phyloP scores from a whole-genome alignment of 1,140 invertebrate species.

The Trichogramma pretiosum region DNA sequence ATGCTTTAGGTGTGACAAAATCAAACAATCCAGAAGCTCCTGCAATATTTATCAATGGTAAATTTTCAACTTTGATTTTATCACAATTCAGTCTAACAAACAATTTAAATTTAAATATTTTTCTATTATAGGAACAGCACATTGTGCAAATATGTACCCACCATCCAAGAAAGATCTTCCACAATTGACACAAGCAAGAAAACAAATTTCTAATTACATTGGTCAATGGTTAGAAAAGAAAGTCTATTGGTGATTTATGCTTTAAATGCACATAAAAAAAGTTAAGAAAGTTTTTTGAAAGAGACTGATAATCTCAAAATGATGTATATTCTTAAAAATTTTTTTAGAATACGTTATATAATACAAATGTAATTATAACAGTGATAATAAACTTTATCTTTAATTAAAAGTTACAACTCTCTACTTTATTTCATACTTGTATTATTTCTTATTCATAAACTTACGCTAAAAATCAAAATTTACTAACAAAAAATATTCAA shows the following conservation, averaged over 20 bases:
- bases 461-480: no score
- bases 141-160: slow-evolving; percentile 76
- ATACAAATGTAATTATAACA: no score
- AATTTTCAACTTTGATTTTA: slow-evolving; percentile 13
- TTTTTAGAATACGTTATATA: not conserved
- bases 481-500: no score
- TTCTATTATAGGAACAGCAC: slow-evolving; percentile 59
- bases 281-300: slow-evolving; percentile 1
- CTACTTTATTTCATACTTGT: no score
- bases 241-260: not conserved
- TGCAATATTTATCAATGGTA: slow-evolving; percentile 66
- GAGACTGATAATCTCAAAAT: slow-evolving; percentile 8
- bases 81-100: slow-evolving; percentile 7
- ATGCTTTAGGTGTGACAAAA: slow-evolving; percentile 65
- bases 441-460: no score
- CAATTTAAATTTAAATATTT: slow-evolving; percentile 1
- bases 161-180: slow-evolving; percentile 52
- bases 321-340: not conserved
- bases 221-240: slow-evolving; percentile 41
- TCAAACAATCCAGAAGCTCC: slow-evolving; percentile 51
- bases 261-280: no score
- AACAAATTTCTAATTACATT: slow-evolving; percentile 51
- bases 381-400: no score
- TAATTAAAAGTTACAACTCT: no score
- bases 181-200: slow-evolving; percentile 54